Base-by-base conservation (phyloP, 1,140 invertebrate genomes). In the Drosophila seguyi region DNA sequence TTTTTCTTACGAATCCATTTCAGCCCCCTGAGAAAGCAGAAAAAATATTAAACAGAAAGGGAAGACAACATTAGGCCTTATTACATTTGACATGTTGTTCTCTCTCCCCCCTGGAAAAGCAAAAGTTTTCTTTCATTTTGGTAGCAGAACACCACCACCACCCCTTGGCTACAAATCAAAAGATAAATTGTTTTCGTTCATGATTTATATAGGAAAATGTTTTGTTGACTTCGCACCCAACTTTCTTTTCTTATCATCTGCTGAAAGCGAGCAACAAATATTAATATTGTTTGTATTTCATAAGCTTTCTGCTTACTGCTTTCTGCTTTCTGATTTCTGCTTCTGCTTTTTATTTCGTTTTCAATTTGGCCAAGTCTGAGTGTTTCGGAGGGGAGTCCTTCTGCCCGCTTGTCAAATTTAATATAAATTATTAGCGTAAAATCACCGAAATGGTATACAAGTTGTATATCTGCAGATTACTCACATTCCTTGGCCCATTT, bases 101-200 rank as follows among this genome's bases (percentile, higher is more conserved):
- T 36, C 11, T 11, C 83, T 67, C n/a, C 22, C 38, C 50, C 10
- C 0, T 38, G 45, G 50, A 50, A 66, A 62, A 41, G 62, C 60
- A 56, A 69, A 68, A 72, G 52, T 73, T 82, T 77, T 82, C 62
- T 48, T 81, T 71, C 58, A 39, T 63, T 85, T 84, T 72, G 36
- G 62, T 39, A 20, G 47, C 60, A 34, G 31, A 3, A 7, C 3
- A 27, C 38, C 42, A 57, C n/a, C n/a, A n/a, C 8, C 71, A 52
- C 80, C 76, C 85, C 86, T 79, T 71, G 76, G 81, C 78, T 80
- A 90, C 81, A 85, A 85, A 85, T 81, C 86, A 85, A 78, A 90
- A 90, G 85, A 90, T 90, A 90, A 90, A 90, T 90, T 90, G 85
- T 90, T 90, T 90, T 90, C 72, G 59, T 90, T 81, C 71, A 90